Base-by-base conservation (phyloP, 1,140 invertebrate species). In the Brachystomella parvula region DNA sequence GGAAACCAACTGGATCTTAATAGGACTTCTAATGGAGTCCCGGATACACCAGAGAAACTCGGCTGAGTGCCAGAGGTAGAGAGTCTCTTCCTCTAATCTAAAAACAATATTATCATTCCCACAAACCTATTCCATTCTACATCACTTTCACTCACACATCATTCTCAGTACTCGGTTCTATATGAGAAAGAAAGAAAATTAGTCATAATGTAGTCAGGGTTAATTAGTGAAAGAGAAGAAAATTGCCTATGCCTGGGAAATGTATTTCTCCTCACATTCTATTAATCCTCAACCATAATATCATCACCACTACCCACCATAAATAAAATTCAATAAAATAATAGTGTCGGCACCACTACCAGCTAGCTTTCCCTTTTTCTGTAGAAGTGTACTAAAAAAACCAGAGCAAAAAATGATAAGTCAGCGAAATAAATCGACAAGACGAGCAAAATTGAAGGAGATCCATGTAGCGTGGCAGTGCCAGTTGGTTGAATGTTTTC, bases 401-500 rank as follows among this genome's bases (percentile, higher is more conserved):
- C 6, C 6, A 39, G 35, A 39, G 35, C 19, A 6, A 19, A 53
- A 53, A 30, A 12, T 59, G 57, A 32, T 59, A 30, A 59, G 24
- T 59, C 57, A 59, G 57, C 57, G 30, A 62, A 39, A 62, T 44
- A 62, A 24, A 62, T 44, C 35, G 21, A 6, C 39, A 62, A 60
- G 28, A 33, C 3, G 58, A 60, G 28, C 6, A 44, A 28, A 35
- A 6, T 47, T 58, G 60, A 58, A 65, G 29, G 58, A 66, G 65
- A 66, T 61, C 58, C 65, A 66, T n/a, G 44, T 58, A 67, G 66
- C 60, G 61, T 63, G 47, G 61, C 53, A 63, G 61, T 63, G 60
- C 66, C 60, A 67, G 65, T 56, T 66, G 60, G 66, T 67, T 67
- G 64, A 67, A 56, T 70, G 68, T 70, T 70, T 70, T 64, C 65